Conservation (phyloP, 2,888 invertebrate genomes). For the Drosophila nr. fundita region DNA sequence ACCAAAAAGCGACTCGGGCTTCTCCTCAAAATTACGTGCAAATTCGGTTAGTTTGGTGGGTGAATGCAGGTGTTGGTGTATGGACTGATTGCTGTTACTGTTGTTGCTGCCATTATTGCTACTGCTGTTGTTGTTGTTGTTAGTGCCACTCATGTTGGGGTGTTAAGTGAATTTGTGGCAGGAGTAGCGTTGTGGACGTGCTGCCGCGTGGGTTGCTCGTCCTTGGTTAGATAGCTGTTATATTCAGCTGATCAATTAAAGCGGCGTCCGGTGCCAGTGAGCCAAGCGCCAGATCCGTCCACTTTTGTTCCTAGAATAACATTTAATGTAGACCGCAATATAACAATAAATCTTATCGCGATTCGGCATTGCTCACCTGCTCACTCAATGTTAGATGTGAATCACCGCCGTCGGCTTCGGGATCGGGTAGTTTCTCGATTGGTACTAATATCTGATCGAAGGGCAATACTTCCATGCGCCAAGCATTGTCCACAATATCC, state of each 20-base stretch:
- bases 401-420: conserved; percentile 96
- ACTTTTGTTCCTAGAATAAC: conserved; percentile 87
- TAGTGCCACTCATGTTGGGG: conserved; percentile 58
- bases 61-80: conserved; percentile 88
- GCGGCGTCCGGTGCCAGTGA: conserved; percentile 84
- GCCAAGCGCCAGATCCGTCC: conserved; percentile 88
- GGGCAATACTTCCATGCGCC: conserved; percentile 93
- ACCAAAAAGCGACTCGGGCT: conserved; percentile 83
- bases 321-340: conserved; percentile 3
- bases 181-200: conserved; percentile 51
- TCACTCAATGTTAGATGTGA: conserved; percentile 95
- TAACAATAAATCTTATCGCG: conserved; percentile 72
- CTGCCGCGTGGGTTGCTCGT: conserved; percentile 38
- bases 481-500: conserved; percentile 90
- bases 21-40: conserved; percentile 86
- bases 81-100: conserved; percentile 68
- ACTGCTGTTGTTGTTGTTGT: conserved; percentile 15
- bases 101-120: conserved; percentile 44
- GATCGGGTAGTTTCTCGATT: conserved; percentile 94
- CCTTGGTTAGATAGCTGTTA: conserved; percentile 81
- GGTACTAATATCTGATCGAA: conserved; percentile 95
- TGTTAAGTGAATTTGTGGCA: conserved; percentile 35
- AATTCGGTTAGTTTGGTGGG: conserved; percentile 91
- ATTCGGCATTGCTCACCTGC: conserved; percentile 89
- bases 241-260: conserved; percentile 83